A percentile compares a stretch with the other conserved stretches of the same genome.
Evolutionary conservation across 2,113 vertebrate genomes (phyloP).

Genomic region (Ia io): DNA sequence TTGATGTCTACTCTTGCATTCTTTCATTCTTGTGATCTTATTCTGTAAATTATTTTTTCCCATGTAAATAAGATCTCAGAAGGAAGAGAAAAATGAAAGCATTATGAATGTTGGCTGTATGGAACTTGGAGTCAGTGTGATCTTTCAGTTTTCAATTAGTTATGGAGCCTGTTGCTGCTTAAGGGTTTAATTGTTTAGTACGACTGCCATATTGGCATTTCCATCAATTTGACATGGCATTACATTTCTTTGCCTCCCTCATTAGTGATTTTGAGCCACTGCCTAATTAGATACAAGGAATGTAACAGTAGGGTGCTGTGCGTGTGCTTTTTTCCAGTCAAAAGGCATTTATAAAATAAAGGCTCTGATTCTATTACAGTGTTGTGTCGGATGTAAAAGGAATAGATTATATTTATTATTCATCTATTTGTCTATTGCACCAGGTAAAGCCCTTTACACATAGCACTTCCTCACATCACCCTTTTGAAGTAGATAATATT

Average conservation of each 20-base stretch:
- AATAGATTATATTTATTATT: neutral
- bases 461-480: neutral
- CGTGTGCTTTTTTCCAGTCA: neutral
- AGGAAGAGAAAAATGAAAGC: neutral
- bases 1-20: neutral
- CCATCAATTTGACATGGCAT: neutral
- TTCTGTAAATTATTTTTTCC: neutral
- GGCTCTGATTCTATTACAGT: neutral
- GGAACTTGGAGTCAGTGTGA: neutral
- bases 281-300: constrained; percentile 33
- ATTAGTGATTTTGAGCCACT: neutral
- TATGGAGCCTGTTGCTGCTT: neutral
- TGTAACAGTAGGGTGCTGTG: neutral
- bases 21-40: neutral
- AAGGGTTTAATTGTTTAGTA: constrained; percentile 44
- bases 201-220: constrained; percentile 23
- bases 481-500: neutral
- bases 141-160: neutral
- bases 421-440: neutral
- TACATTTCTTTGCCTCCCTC: neutral
- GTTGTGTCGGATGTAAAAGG: neutral
- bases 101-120: neutral
- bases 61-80: neutral
- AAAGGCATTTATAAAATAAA: neutral
- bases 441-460: neutral